These are phyloP conservation scores for Dysmachus trigonus DNA, from an alignment of 2,888 invertebrate genomes.

Conservation along the genomic window DNA sequence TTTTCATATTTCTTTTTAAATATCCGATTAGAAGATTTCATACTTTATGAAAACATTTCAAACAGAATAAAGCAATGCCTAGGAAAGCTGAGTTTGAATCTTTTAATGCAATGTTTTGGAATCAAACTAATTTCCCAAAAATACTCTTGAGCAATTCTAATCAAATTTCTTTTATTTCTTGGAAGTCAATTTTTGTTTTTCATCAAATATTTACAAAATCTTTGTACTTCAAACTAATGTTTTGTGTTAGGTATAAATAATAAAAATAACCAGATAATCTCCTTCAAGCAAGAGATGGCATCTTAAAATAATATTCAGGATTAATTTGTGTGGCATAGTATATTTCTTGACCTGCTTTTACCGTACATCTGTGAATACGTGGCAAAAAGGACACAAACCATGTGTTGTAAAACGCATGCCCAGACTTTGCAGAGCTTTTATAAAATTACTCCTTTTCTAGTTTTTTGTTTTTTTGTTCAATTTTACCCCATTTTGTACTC, in stretches of 20 bases:
- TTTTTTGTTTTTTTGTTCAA: background rate
- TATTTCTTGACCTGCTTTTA: background rate
- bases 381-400: background rate
- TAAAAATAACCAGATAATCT: background rate
- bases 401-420: background rate
- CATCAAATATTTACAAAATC: background rate
- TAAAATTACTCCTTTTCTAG: background rate
- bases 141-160: background rate
- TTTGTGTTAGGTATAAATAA: background rate
- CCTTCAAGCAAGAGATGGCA: background rate
- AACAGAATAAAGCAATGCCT: no score
- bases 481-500: background rate
- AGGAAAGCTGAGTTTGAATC: background rate
- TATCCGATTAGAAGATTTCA: no score
- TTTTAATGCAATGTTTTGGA: background rate
- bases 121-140: background rate
- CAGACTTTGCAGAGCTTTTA: background rate
- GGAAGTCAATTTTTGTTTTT: background rate
- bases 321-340: background rate
- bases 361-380: background rate
- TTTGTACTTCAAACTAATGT: background rate
- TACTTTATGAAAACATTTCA: no score
- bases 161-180: background rate
- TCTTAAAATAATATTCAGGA: background rate
- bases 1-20: no score